A percentile compares a stretch with the other conserved stretches of the same genome.
Evolutionary conservation across 2,113 vertebrate species (phyloP).

Genomic region (Phaethornis superciliosus): DNA sequence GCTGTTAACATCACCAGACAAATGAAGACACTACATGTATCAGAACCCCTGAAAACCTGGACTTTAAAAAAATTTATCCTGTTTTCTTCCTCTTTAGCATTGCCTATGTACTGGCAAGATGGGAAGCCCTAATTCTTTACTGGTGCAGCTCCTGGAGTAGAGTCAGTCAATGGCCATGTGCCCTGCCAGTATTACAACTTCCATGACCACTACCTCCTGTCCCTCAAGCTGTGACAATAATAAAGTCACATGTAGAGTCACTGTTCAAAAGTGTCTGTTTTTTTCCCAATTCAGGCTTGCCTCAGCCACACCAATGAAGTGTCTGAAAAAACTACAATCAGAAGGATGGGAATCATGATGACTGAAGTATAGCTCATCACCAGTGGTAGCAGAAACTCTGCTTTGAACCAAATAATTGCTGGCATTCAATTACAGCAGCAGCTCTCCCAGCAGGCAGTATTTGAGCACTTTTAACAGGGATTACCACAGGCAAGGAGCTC

Average conservation of each 20-base stretch:
- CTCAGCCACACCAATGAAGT: background rate
- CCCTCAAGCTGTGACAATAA: background rate
- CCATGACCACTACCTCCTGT: background rate
- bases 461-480: background rate
- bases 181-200: background rate
- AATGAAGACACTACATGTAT: conserved; percentile 12
- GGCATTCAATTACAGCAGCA: background rate
- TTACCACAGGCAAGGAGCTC: background rate
- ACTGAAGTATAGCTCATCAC: background rate
- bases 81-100: background rate
- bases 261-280: background rate
- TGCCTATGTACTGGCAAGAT: background rate
- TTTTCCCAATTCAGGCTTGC: background rate
- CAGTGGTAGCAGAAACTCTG: background rate
- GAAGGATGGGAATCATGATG: background rate
- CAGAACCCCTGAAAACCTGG: background rate
- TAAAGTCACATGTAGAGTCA: background rate
- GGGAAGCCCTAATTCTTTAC: background rate
- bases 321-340: background rate
- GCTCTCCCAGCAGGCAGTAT: background rate
- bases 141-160: background rate
- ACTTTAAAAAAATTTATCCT: background rate
- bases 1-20: conserved; percentile 14
- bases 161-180: background rate
- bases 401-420: background rate